These are phyloP conservation scores for Eupsilia transversa DNA, from an alignment of 2,888 invertebrate genomes.

Conservation along the genomic window DNA sequence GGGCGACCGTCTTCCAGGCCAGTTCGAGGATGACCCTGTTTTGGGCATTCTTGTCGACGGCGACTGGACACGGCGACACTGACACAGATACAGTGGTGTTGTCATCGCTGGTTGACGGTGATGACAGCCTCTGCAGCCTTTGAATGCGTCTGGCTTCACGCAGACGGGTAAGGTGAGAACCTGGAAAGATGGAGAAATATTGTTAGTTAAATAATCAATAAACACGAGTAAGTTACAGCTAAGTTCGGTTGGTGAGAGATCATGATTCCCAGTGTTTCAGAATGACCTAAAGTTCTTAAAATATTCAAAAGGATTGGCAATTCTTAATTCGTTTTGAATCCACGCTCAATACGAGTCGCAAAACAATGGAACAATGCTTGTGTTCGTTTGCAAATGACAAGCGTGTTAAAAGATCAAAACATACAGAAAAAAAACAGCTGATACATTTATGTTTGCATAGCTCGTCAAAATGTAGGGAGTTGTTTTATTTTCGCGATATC, in stretches of 20 bases:
- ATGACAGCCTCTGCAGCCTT: constrained; percentile 75
- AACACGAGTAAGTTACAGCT: not conserved
- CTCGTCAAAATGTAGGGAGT: no score
- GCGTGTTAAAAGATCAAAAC: constrained; percentile 26
- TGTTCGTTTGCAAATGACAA: constrained; percentile 24
- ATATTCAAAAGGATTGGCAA: not conserved
- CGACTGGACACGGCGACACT: constrained; percentile 62
- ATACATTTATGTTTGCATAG: no score
- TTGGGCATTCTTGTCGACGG: constrained; percentile 78
- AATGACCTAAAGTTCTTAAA: not conserved
- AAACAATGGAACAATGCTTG: constrained; percentile 54
- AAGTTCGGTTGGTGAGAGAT: not conserved
- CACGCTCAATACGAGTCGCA: not conserved
- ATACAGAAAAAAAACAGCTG: not conserved
- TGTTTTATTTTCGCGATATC: no score
- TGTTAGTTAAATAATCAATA: constrained; percentile 13
- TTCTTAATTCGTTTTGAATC: constrained; percentile 5
- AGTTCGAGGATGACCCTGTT: constrained; percentile 91
- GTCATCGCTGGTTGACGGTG: constrained; percentile 71
- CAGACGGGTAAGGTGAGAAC: constrained; percentile 79
- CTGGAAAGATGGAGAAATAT: constrained; percentile 76
- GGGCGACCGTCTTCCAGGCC: constrained; percentile 91
- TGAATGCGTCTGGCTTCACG: constrained; percentile 84
- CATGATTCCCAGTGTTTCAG: not conserved
- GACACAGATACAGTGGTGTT: constrained; percentile 54